phyloP scores from a whole-genome alignment of 1,140 invertebrate genomes.

The Ephestia elutella region DNA sequence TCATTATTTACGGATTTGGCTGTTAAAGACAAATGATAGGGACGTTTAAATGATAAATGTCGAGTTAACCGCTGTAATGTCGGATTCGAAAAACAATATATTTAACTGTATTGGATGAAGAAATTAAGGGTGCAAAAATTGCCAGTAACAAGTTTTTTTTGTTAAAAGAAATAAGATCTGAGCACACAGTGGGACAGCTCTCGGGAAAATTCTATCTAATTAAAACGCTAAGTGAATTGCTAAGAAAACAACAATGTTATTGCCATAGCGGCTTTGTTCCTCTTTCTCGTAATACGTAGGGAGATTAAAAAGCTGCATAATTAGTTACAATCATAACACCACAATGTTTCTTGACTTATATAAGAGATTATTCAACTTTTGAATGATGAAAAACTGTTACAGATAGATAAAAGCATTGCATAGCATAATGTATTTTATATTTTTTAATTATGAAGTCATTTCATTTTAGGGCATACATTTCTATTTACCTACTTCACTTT shows the following conservation, averaged over 20 bases:
- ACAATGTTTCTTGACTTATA: too few species aligned
- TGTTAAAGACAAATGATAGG: neutral
- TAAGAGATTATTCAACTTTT: too few species aligned
- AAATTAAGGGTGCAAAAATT: neutral
- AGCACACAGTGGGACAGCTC: neutral
- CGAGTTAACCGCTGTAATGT: neutral
- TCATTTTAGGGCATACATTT: too few species aligned
- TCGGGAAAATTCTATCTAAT: conserved; percentile 36
- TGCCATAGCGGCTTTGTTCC: conserved; percentile 26
- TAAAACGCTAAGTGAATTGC: conserved; percentile 41
- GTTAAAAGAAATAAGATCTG: neutral
- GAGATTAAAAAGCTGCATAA: conserved; percentile 5
- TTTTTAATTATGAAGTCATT: too few species aligned
- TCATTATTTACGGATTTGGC: neutral
- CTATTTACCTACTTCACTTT: too few species aligned
- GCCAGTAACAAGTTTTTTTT: neutral
- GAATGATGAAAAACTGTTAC: too few species aligned
- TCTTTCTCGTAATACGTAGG: conserved; percentile 8
- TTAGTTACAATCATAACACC: neutral
- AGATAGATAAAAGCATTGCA: too few species aligned
- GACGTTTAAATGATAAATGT: neutral
- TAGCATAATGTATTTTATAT: too few species aligned
- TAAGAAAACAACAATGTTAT: conserved; percentile 42
- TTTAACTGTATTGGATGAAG: neutral
- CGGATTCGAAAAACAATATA: neutral